Base-by-base conservation (phyloP, 1,140 invertebrate species). In the Neodiprion lecontei region DNA sequence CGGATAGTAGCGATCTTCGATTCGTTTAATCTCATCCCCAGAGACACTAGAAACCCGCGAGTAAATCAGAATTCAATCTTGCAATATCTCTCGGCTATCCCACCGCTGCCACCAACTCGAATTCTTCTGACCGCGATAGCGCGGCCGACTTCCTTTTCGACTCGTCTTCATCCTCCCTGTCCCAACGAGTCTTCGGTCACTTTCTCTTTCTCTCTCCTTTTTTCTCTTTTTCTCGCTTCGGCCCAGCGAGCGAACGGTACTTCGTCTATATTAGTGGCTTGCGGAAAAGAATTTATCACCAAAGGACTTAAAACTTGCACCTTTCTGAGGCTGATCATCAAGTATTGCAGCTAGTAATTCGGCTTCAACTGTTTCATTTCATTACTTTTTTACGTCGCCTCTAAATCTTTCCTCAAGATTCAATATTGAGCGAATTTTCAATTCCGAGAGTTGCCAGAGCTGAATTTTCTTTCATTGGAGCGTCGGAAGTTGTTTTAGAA, bases 51-150 rank as follows among this genome's bases (percentile, higher is more conserved):
- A 61, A 61, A 61, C 53, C 53, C 53, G 11, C 53, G 11, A 61
- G 53, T 61, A 61, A 61, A 61, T 61, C 53, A 61, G 53, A 61
- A 61, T 61, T 61, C 53, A 61, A 61, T 61, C 53, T 61, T 61
- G 53, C n/a, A 61, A 61, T 61, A 61, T 61, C 53, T 61, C n/a
- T 61, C 53, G 5, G 11, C 53, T 61, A 61, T 14, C 53, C 53
- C 53, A 14, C 53, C 53, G 53, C 53, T 61, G 53, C 53, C 53
- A 61, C 53, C 53, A 17, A 61, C n/a, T 17, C 53, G 4, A 61
- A 4, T 61, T 61, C 9, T 8, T 61, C 53, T 4, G 8, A 14
- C 53, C 53, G n/a, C 53, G 11, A 61, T 61, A 14, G 53, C 53
- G 53, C 9, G 53, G n/a, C 53, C n/a, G n/a, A 61, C 53, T 61